Base-by-base conservation (phyloP, 2,888 invertebrate genomes). In the Hybos culiciformis region DNA sequence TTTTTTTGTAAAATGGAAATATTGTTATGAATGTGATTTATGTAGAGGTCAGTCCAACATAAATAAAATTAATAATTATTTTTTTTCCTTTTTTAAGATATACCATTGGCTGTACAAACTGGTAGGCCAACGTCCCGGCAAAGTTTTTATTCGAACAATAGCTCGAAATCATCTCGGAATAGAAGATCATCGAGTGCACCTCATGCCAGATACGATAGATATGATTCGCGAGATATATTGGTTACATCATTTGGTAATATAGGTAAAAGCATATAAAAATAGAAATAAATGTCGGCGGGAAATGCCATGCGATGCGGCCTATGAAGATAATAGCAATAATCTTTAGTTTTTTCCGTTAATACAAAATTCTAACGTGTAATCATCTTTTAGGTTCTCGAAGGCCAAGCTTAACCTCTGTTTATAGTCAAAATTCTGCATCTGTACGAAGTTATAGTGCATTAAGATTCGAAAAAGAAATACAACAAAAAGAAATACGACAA, bases 391-490 rank as follows among this genome's bases (percentile, higher is more conserved):
- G 85, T 75, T 85, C 85, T 61, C 75, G 86, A 73, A 78, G 86
- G 72, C 85, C 86, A 70, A 85, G 86, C 74, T 70, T 86, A 72
- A 82, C 80, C 53, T 87, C 86, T 50, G 73, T 87, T 56, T 86
- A 87, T 63, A 86, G 86, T 72, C 81, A 80, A 62, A n/a, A n/a
- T n/a, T n/a, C n/a, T n/a, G 85, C 82, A 48, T 87, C 86, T 40
- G 76, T 84, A 50, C 76, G 83, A 60, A 86, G 85, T 66, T 86
- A 83, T 67, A 84, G 85, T 59, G 75, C 82, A 53, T 75, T 78
- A 61, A 73, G 82, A 49, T 83, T 83, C 66, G 87, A 87, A 62
- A 74, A 78, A 53, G 87, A 87, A 59, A 67, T 82, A 45, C 84
- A 83, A 60, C 83, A 85, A 61, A 84, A 84, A 61, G 84, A 85